Conservation (phyloP, 2,113 vertebrate species). For the Origma solitaria region DNA sequence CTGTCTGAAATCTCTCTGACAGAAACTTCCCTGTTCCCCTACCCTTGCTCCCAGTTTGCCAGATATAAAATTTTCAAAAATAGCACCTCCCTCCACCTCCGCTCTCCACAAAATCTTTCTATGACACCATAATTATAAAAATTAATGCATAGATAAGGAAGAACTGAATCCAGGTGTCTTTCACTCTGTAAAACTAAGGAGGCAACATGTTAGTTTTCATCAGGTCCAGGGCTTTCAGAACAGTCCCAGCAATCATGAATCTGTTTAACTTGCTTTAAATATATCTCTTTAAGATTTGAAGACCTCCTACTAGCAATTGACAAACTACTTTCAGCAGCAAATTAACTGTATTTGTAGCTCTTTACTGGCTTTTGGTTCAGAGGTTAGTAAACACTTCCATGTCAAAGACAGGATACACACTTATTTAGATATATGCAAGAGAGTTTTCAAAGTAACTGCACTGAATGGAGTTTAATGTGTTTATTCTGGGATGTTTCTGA, state of each 20-base stretch:
- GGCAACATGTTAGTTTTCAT: background rate
- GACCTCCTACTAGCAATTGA: background rate
- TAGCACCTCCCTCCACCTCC: background rate
- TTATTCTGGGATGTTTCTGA: background rate
- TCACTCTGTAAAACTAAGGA: background rate
- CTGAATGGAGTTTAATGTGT: background rate
- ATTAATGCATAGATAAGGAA: background rate
- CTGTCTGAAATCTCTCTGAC: background rate
- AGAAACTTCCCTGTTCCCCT: background rate
- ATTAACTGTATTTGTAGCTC: background rate
- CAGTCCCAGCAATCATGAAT: background rate
- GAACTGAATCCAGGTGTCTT: background rate
- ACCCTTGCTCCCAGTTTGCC: background rate
- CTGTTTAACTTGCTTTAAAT: background rate
- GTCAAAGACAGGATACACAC: background rate
- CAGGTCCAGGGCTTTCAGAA: background rate
- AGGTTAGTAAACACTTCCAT: background rate
- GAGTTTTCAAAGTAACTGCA: background rate
- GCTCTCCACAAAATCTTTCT: background rate
- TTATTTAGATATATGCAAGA: background rate
- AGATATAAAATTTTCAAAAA: background rate
- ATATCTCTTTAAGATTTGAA: background rate
- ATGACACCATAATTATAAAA: background rate
- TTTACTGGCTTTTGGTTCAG: background rate
- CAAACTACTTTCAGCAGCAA: background rate